Conservation (phyloP, 2,797 vertebrate genomes). For the Ibycter americanus region DNA sequence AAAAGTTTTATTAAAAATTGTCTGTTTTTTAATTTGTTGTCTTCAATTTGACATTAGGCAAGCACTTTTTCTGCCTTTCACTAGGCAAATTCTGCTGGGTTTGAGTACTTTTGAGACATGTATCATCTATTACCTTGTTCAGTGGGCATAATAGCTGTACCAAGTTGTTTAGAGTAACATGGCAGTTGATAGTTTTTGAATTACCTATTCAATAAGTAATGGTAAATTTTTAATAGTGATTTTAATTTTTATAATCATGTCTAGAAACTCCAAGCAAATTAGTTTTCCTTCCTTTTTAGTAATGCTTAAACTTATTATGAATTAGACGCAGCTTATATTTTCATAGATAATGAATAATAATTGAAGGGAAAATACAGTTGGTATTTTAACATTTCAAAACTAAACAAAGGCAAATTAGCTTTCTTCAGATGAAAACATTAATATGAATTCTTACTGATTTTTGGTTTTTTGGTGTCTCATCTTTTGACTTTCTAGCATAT, state of each 20-base stretch:
- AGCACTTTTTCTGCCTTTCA: background rate
- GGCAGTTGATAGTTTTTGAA: background rate
- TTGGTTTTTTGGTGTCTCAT: background rate
- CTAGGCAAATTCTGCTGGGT: background rate
- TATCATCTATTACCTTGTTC: background rate
- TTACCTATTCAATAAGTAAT: background rate
- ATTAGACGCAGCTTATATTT: background rate
- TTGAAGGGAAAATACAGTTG: background rate
- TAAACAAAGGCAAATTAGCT: background rate
- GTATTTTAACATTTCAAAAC: background rate
- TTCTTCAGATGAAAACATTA: background rate
- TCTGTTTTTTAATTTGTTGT: rapidly evolving
- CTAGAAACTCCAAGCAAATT: background rate
- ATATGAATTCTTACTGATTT: background rate
- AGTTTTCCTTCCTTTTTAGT: background rate
- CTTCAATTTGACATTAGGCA: background rate
- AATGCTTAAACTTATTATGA: background rate
- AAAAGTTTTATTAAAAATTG: background rate
- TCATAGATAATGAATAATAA: background rate
- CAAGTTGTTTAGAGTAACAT: background rate
- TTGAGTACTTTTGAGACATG: background rate
- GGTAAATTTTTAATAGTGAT: background rate
- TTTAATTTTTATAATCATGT: background rate
- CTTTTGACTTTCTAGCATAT: background rate
- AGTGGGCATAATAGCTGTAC: background rate